These are phyloP conservation scores for Apteryx owenii DNA, from an alignment of 2,113 vertebrate genomes.

Conservation along the genomic window DNA sequence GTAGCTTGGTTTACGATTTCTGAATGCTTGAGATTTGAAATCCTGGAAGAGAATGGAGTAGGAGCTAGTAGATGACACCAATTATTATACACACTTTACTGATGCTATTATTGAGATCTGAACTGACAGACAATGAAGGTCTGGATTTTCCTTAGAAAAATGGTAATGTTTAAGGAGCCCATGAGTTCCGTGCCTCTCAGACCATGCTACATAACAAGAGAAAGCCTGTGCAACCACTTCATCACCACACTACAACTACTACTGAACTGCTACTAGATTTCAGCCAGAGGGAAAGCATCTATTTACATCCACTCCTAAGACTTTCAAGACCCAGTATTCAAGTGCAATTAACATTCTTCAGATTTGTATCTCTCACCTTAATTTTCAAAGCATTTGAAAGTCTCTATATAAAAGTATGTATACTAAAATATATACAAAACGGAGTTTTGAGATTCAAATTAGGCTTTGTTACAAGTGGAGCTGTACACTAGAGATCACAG, in stretches of 20 bases:
- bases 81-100: neutral
- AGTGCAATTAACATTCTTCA: neutral
- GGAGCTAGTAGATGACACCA: neutral
- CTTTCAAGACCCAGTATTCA: neutral
- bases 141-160: neutral
- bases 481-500: neutral
- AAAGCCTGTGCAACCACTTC: neutral
- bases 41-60: neutral
- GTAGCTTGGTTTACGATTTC: neutral
- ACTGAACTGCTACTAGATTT: neutral
- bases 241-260: neutral
- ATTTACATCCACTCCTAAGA: neutral
- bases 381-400: neutral
- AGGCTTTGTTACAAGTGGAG: neutral
- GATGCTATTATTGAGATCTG: neutral
- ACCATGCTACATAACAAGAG: neutral
- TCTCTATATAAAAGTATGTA: neutral
- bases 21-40: neutral
- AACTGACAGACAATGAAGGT: neutral
- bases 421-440: neutral
- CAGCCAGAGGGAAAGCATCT: neutral
- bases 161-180: fast-evolving
- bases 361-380: neutral
- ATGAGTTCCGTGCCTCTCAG: neutral
- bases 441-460: neutral